phyloP scores from a whole-genome alignment of 2,888 invertebrate species.

The Drosophila greeni region DNA sequence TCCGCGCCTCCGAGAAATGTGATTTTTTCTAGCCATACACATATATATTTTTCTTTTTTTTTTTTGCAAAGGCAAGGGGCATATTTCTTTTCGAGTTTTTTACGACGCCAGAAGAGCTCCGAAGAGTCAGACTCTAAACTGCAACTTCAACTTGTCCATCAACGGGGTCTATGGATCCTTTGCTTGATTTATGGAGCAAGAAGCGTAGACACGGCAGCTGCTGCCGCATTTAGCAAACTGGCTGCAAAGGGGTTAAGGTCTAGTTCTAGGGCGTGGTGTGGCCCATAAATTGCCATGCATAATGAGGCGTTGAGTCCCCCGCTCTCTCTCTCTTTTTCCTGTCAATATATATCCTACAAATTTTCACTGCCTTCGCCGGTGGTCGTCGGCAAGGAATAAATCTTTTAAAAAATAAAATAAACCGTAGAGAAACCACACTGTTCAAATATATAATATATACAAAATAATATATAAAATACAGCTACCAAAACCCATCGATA shows the following conservation, averaged over 20 bases:
- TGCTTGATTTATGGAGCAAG: constrained; percentile 63
- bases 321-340: constrained; percentile 13
- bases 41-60: not conserved
- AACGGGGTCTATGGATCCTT: constrained; percentile 35
- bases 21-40: constrained; percentile 29
- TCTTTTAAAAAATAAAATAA: not conserved
- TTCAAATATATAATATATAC: not conserved
- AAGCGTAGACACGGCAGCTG: constrained; percentile 69
- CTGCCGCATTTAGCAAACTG: constrained; percentile 60
- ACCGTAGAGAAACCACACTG: not conserved
- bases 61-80: not conserved
- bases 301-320: constrained; percentile 62
- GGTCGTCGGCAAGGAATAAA: constrained; percentile 9
- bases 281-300: constrained; percentile 60
- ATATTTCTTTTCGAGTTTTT: constrained; percentile 13
- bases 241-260: constrained; percentile 18
- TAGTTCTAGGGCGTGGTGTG: constrained; percentile 50
- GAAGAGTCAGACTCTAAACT: constrained; percentile 18
- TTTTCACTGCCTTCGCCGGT: constrained; percentile 35
- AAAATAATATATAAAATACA: constrained; percentile 2
- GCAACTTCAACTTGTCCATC: constrained; percentile 48
- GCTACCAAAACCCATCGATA: not conserved
- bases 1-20: constrained; percentile 22
- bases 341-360: constrained; percentile 34
- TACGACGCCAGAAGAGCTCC: constrained; percentile 15